Evolutionary conservation across 2,888 invertebrate species (phyloP).

Genomic region (Drosophila neonasuta): DNA sequence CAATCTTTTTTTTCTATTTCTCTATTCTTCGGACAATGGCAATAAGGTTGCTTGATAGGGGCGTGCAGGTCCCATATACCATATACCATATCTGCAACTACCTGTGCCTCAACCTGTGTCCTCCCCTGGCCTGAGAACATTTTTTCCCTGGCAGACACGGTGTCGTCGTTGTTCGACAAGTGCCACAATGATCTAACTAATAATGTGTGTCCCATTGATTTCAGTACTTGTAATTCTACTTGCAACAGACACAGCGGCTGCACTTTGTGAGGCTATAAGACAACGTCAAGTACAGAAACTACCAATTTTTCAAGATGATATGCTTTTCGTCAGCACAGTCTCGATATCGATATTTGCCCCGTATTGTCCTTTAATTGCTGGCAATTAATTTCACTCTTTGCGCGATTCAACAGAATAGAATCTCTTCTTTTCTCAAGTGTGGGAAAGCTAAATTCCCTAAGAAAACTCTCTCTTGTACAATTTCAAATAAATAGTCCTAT

Average conservation of each 20-base stretch:
- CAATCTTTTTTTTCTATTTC: constrained; percentile 31
- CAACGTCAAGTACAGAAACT: constrained; percentile 46
- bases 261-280: constrained; percentile 33
- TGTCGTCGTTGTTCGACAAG: constrained; percentile 58
- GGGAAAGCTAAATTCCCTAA: constrained; percentile 32
- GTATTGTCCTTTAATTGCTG: constrained; percentile 55
- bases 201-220: constrained; percentile 59
- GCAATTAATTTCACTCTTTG: constrained; percentile 60
- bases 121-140: constrained; percentile 70
- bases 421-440: constrained; percentile 35
- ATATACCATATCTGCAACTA: constrained; percentile 58
- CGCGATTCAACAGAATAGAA: constrained; percentile 16
- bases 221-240: constrained; percentile 34
- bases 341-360: constrained; percentile 34
- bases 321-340: constrained; percentile 45
- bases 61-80: constrained; percentile 79
- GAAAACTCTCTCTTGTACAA: neutral
- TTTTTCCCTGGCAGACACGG: constrained; percentile 70
- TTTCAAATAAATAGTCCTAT: neutral
- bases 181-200: constrained; percentile 62
- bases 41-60: constrained; percentile 80
- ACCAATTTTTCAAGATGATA: constrained; percentile 56
- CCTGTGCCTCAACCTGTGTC: constrained; percentile 36
- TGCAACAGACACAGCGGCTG: constrained; percentile 55
- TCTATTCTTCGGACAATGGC: constrained; percentile 66